Conservation (phyloP, 2,113 vertebrate genomes). For the Antechinus stuartii region DNA sequence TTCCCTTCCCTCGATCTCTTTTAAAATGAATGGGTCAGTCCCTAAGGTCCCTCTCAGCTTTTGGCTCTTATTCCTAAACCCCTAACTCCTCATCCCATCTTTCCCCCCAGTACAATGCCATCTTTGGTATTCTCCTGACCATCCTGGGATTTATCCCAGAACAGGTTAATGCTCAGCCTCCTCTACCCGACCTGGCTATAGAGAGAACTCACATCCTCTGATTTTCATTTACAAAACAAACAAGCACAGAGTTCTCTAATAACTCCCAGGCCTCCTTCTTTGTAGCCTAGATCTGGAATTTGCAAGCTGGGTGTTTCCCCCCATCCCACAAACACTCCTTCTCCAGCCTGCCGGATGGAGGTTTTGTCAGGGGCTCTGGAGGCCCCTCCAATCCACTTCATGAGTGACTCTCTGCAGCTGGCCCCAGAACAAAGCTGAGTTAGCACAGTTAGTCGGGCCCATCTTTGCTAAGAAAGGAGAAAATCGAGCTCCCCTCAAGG, state of each 20-base stretch:
- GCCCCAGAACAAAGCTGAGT: not conserved
- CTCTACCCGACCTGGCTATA: not conserved
- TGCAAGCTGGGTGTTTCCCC: conserved; percentile 24
- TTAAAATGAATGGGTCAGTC: not conserved
- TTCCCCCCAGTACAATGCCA: not conserved
- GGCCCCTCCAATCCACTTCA: not conserved
- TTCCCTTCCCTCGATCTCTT: not conserved
- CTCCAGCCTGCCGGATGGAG: not conserved
- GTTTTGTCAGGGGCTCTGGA: not conserved
- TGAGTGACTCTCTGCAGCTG: not conserved
- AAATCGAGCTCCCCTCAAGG: not conserved
- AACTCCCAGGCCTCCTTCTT: conserved; percentile 71
- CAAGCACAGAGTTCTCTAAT: conserved; percentile 76
- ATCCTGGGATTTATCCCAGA: not conserved
- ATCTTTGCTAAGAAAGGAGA: not conserved
- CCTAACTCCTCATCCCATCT: not conserved
- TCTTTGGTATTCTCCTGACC: not conserved
- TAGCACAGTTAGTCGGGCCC: not conserved
- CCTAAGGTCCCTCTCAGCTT: not conserved
- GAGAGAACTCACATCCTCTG: conserved; percentile 55
- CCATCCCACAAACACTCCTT: conserved; percentile 36
- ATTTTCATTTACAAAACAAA: conserved; percentile 81
- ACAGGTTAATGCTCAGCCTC: conserved; percentile 55
- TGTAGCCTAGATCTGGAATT: conserved; percentile 51
- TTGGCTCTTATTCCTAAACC: not conserved